Conservation (phyloP, 1,140 invertebrate species). For the Meloidogyne chitwoodi region DNA sequence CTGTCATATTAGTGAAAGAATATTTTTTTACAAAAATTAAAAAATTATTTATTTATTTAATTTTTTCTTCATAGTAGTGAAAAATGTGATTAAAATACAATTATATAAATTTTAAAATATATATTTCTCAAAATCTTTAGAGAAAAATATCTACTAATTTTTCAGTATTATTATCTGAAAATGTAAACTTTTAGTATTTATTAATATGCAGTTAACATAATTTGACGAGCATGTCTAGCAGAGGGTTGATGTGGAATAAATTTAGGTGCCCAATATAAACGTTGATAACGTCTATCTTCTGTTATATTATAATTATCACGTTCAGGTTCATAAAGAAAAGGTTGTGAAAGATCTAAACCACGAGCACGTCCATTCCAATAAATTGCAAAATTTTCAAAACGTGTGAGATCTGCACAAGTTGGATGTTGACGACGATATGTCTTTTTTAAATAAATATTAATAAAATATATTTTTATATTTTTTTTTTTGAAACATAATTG, state of each 20-base stretch:
- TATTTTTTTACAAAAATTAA: too few relatives aligned
- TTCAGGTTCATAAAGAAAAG: constrained; percentile 32
- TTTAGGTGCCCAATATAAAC: constrained; percentile 23
- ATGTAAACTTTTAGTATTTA: too few relatives aligned
- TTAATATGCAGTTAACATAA: constrained; percentile 35
- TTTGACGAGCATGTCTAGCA: constrained; percentile 34
- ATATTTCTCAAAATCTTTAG: too few relatives aligned
- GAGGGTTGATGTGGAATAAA: constrained; percentile 17
- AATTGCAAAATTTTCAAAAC: constrained; percentile 36
- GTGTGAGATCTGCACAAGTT: constrained; percentile 28
- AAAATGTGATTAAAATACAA: too few relatives aligned
- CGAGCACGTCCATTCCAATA: constrained; percentile 38
- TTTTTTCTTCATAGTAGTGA: too few relatives aligned
- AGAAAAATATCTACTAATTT: neutral
- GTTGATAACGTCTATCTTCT: constrained; percentile 38
- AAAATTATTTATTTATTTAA: too few relatives aligned
- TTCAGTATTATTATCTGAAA: neutral
- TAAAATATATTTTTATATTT: too few relatives aligned
- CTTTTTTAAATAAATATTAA: neutral
- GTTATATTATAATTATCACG: constrained; percentile 27
- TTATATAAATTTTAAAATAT: too few relatives aligned
- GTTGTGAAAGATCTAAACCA: constrained; percentile 37
- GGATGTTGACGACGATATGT: constrained; percentile 28
- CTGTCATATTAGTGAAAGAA: too few relatives aligned
- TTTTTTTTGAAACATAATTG: too few relatives aligned